These are phyloP conservation scores for Drosophila watanabei DNA, from an alignment of 1,140 invertebrate species.

Conservation along the genomic window DNA sequence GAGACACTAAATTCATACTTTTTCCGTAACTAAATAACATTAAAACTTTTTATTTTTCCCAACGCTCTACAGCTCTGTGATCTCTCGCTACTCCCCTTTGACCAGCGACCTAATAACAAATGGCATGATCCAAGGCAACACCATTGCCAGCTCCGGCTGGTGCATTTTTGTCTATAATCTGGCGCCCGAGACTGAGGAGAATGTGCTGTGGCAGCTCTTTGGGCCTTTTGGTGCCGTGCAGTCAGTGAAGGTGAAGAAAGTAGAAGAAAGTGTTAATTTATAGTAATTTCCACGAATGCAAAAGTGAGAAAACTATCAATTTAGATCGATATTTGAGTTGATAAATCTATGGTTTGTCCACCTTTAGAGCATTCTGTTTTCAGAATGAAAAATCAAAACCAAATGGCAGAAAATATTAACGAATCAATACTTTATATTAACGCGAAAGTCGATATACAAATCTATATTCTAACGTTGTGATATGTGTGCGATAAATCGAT, in stretches of 20 bases:
- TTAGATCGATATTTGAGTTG: too few relatives aligned
- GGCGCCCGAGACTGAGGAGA: slow-evolving; percentile 99
- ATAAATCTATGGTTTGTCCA: too few relatives aligned
- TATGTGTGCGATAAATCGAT: too few relatives aligned
- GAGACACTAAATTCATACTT: not conserved
- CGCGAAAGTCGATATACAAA: too few relatives aligned
- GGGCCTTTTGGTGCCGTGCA: slow-evolving; percentile 99
- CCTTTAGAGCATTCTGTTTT: too few relatives aligned
- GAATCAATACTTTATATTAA: too few relatives aligned
- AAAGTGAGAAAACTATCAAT: not conserved
- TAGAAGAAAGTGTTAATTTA: not conserved
- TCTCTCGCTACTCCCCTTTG: slow-evolving; percentile 94
- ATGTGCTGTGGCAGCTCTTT: slow-evolving; percentile 99
- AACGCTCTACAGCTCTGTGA: slow-evolving; percentile 70
- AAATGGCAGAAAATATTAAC: too few relatives aligned
- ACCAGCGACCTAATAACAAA: slow-evolving; percentile 96
- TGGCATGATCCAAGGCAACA: slow-evolving; percentile 93
- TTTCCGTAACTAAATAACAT: not conserved
- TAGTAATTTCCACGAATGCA: not conserved
- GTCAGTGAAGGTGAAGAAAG: slow-evolving; percentile 93
- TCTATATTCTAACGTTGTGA: too few relatives aligned
- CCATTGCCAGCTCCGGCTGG: slow-evolving; percentile 94
- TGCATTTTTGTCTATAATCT: slow-evolving; percentile 99
- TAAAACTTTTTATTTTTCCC: not conserved
- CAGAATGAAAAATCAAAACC: too few relatives aligned